phyloP scores from a whole-genome alignment of 2,797 vertebrate species.

The Macrochelys suwanniensis region DNA sequence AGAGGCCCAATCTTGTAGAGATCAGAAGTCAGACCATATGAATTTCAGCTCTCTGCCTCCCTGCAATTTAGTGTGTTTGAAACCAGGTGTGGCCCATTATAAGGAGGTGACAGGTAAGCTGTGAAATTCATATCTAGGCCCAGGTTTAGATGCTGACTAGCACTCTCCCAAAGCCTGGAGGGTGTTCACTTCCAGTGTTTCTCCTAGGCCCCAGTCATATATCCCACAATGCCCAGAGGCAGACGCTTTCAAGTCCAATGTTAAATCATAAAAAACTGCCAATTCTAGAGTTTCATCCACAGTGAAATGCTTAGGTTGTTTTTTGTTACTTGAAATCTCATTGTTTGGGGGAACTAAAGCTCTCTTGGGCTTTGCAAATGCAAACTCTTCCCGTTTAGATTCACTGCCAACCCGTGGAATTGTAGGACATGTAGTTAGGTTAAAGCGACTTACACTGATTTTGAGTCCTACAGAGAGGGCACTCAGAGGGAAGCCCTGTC shows the following conservation, averaged over 20 bases:
- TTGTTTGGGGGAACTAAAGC: not conserved
- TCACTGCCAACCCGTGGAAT: not conserved
- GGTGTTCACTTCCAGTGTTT: not conserved
- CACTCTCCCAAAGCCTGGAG: not conserved
- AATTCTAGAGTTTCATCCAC: not conserved
- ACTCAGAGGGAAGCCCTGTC: not conserved
- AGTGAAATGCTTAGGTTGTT: not conserved
- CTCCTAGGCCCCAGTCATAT: not conserved
- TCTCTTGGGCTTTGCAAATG: not conserved
- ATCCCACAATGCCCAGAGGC: not conserved
- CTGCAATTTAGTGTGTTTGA: not conserved
- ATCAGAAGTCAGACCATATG: not conserved
- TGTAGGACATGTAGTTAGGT: not conserved
- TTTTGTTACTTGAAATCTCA: not conserved
- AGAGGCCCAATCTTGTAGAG: too few species aligned
- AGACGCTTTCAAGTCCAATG: not conserved
- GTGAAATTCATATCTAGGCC: not conserved
- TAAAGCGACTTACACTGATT: not conserved
- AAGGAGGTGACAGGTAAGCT: not conserved
- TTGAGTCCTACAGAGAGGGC: not conserved
- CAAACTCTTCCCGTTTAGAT: not conserved
- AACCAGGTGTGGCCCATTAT: not conserved
- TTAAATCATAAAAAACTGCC: not conserved
- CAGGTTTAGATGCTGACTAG: not conserved
- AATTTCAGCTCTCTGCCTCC: not conserved